These are phyloP conservation scores for Paragorgia papillata DNA, from an alignment of 92 coral and sea anemone species.

Conservation along the genomic window DNA sequence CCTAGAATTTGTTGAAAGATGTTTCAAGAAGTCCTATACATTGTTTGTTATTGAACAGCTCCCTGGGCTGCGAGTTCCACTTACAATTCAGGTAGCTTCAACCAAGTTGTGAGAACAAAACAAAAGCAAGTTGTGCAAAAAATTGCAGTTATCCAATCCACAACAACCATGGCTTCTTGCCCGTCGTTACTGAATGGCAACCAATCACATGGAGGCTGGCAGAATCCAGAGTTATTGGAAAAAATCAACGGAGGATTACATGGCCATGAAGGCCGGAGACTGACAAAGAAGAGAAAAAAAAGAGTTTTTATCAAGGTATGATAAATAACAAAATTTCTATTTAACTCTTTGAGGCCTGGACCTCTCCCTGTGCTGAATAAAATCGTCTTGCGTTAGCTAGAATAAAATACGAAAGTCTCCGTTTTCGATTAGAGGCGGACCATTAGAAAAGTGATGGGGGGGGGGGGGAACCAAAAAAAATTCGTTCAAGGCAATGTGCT, in stretches of 20 bases:
- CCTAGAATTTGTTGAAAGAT: too few relatives aligned
- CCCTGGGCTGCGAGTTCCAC: conserved; percentile 4
- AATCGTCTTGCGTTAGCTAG: too few relatives aligned
- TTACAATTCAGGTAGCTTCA: conserved; percentile 78
- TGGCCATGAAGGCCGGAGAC: conserved; percentile 12
- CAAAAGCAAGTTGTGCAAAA: conserved; percentile 43
- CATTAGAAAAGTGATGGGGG: too few relatives aligned
- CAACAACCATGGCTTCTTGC: conserved; percentile 7
- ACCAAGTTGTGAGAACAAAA: conserved; percentile 73
- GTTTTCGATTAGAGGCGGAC: too few relatives aligned
- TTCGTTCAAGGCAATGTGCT: too few relatives aligned
- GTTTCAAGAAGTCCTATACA: too few relatives aligned
- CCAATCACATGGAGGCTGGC: conserved; percentile 43
- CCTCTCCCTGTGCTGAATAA: too few relatives aligned
- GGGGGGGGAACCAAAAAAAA: too few relatives aligned
- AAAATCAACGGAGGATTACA: conserved; percentile 32
- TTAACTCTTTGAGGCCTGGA: too few relatives aligned
- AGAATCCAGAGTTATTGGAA: conserved; percentile 27
- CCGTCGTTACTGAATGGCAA: conserved; percentile 17
- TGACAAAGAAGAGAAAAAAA: not conserved
- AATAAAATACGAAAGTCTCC: too few relatives aligned
- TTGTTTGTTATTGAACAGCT: too few relatives aligned
- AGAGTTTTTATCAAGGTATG: not conserved
- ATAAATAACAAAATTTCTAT: too few relatives aligned
- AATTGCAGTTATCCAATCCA: conserved; percentile 29